A percentile compares a stretch with the other conserved stretches of the same genome.
Evolutionary conservation across 2,797 vertebrate species (phyloP).

Genomic region (Sebastes kiyomatsui): DNA sequence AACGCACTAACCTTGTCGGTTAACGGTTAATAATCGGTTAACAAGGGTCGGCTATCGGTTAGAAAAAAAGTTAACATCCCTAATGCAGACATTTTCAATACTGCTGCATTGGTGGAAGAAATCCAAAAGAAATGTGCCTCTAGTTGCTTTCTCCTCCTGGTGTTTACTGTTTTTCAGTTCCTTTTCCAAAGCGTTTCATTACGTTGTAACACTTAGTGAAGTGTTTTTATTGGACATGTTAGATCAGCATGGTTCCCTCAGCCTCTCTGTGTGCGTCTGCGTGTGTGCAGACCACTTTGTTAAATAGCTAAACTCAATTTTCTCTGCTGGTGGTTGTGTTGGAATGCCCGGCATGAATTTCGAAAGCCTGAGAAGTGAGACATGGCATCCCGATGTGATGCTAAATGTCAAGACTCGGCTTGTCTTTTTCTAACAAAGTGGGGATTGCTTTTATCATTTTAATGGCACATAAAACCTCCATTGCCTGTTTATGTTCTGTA

Average conservation of each 20-base stretch:
- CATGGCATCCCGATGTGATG: conserved; percentile 7
- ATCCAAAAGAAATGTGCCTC: neutral
- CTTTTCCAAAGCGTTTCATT: conserved; percentile 21
- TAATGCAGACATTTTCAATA: conserved; percentile 7
- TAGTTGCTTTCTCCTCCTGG: neutral
- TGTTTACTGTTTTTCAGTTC: conserved; percentile 16
- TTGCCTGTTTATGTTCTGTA: neutral
- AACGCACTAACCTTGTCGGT: too few species aligned
- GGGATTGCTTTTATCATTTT: conserved; percentile 5
- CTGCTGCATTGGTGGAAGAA: neutral
- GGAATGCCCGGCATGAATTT: conserved; percentile 54
- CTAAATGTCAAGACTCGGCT: conserved; percentile 12
- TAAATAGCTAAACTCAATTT: conserved; percentile 68
- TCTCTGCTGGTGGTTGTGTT: conserved; percentile 63
- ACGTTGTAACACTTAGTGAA: conserved; percentile 16
- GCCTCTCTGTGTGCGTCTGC: neutral
- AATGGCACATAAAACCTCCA: neutral
- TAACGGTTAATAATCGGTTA: too few species aligned
- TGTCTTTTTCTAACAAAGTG: conserved; percentile 12
- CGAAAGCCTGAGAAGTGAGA: conserved; percentile 50
- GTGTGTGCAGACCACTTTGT: conserved; percentile 23
- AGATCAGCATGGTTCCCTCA: conserved; percentile 52
- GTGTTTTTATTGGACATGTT: conserved; percentile 56
- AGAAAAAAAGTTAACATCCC: too few species aligned
- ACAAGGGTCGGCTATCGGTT: too few species aligned